Evolutionary conservation across 2,888 invertebrate genomes (phyloP).

Genomic region (Leucophenga maculata): DNA sequence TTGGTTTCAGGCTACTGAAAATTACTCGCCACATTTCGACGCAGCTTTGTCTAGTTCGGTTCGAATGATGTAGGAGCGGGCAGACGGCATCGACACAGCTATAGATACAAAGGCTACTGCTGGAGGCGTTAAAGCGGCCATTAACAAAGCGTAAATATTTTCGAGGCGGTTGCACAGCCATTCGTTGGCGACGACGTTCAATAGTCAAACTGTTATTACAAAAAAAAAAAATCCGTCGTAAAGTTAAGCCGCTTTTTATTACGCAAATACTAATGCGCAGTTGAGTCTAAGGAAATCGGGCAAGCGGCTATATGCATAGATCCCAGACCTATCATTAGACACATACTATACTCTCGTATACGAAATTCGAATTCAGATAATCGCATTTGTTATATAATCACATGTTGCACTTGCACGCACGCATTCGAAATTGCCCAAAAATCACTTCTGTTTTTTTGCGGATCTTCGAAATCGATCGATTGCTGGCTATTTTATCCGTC

Average conservation of each 20-base stretch:
- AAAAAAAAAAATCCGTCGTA: too few relatives aligned
- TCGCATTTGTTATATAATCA: constrained; percentile 44
- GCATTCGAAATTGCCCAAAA: constrained; percentile 46
- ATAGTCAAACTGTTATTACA: too few relatives aligned
- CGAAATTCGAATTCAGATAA: constrained; percentile 38
- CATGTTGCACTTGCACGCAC: constrained; percentile 31
- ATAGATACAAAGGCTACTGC: neutral
- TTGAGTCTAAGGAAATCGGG: too few relatives aligned
- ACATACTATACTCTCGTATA: too few relatives aligned
- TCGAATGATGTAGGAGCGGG: neutral
- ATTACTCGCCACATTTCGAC: constrained; percentile 2
- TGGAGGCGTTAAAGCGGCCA: constrained; percentile 30
- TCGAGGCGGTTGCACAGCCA: neutral
- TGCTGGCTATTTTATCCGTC: constrained; percentile 15
- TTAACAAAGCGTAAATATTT: constrained; percentile 35
- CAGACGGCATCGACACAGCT: neutral
- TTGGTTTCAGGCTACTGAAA: constrained; percentile 38
- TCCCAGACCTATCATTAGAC: too few relatives aligned
- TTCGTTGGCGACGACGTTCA: too few relatives aligned
- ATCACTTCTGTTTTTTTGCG: constrained; percentile 58
- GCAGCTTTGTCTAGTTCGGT: neutral
- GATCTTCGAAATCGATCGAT: constrained; percentile 17
- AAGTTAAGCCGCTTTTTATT: too few relatives aligned
- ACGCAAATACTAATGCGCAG: too few relatives aligned
- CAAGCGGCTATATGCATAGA: too few relatives aligned